A percentile compares a stretch with the other conserved stretches of the same genome.
These are phyloP conservation scores for Colius striatus DNA, from an alignment of 2,113 vertebrate species.

Conservation along the genomic window DNA sequence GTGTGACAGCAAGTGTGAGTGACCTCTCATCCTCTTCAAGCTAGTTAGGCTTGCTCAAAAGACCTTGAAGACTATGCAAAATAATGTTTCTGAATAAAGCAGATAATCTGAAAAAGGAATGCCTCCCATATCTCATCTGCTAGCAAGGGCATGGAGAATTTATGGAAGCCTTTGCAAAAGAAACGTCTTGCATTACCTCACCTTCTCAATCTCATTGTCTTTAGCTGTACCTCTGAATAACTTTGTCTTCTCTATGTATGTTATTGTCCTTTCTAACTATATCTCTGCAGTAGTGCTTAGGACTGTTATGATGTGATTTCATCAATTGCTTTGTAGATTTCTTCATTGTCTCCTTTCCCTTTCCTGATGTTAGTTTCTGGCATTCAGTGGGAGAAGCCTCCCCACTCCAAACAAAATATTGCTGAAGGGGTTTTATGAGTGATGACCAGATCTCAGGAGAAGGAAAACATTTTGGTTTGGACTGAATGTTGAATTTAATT, in stretches of 20 bases:
- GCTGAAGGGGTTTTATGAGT: not conserved
- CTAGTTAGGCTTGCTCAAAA: not conserved
- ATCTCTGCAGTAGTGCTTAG: not conserved
- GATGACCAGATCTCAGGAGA: not conserved
- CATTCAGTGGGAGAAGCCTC: not conserved
- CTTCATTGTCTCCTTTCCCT: not conserved
- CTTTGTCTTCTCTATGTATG: accelerated
- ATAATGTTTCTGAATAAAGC: not conserved
- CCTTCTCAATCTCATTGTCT: not conserved
- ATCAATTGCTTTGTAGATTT: not conserved
- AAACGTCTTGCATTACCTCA: accelerated
- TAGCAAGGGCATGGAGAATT: not conserved
- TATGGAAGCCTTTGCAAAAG: not conserved
- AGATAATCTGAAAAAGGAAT: not conserved
- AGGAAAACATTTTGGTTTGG: not conserved
- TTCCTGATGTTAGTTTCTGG: not conserved
- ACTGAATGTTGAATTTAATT: not conserved
- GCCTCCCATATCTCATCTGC: not conserved
- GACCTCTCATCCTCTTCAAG: not conserved
- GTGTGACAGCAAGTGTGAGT: accelerated
- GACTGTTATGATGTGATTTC: not conserved
- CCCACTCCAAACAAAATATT: not conserved
- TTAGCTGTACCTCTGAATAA: not conserved
- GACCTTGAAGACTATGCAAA: not conserved
- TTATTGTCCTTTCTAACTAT: not conserved